Conservation (phyloP, 2,888 invertebrate species). For the Rhamnusium bicolor region DNA sequence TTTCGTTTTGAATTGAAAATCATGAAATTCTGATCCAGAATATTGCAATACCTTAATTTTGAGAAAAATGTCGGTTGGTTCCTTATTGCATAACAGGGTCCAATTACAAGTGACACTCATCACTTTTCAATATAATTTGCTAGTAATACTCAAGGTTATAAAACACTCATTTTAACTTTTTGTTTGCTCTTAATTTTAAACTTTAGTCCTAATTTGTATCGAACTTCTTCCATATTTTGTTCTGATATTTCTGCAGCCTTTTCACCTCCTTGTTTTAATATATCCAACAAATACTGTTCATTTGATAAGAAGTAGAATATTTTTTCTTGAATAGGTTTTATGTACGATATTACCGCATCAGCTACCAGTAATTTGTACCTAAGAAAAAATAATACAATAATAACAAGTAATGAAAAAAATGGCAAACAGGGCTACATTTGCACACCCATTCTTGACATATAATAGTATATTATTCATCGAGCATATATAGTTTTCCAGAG, state of each 20-base stretch:
- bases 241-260: constrained; percentile 74
- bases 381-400: constrained; percentile 51
- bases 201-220: constrained; percentile 72
- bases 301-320: constrained; percentile 75
- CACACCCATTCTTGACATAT: too few relatives aligned
- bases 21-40: too few relatives aligned
- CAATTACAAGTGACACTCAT: too few relatives aligned
- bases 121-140: too few relatives aligned
- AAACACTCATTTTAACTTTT: constrained; percentile 35
- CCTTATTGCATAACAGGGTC: too few relatives aligned
- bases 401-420: neutral
- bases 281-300: constrained; percentile 75
- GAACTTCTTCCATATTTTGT: constrained; percentile 75
- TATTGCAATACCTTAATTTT: too few relatives aligned
- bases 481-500: too few relatives aligned
- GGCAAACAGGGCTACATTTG: neutral
- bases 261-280: constrained; percentile 74
- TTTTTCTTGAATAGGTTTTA: constrained; percentile 80
- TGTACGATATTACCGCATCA: constrained; percentile 79
- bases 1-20: too few relatives aligned
- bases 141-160: neutral
- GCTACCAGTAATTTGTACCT: constrained; percentile 83
- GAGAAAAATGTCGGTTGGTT: too few relatives aligned
- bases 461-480: too few relatives aligned
- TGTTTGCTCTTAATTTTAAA: constrained; percentile 33